These are phyloP conservation scores for Lasioglossum leucozonium DNA, from an alignment of 2,888 invertebrate genomes.

Conservation along the genomic window DNA sequence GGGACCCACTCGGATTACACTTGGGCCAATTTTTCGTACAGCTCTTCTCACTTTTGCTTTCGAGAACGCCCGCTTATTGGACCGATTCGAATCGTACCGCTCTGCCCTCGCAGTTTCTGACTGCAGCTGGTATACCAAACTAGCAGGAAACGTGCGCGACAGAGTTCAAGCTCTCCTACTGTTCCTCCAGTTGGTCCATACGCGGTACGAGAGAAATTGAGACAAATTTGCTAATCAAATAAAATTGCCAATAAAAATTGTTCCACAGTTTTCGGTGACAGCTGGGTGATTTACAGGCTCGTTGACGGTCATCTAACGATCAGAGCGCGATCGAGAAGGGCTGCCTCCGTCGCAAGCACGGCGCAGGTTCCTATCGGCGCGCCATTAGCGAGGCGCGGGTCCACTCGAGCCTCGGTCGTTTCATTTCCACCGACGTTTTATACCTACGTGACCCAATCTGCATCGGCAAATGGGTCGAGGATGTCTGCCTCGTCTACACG, in stretches of 20 bases:
- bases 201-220: too few relatives aligned
- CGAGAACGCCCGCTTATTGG: neutral
- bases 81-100: neutral
- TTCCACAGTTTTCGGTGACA: too few relatives aligned
- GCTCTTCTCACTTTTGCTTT: neutral
- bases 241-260: too few relatives aligned
- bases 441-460: constrained; percentile 45
- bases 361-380: neutral
- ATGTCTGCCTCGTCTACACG: constrained; percentile 48
- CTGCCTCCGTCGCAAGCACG: neutral
- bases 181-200: too few relatives aligned
- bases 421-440: neutral
- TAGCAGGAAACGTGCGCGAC: neutral
- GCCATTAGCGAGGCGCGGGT: neutral
- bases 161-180: too few relatives aligned
- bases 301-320: neutral
- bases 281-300: too few relatives aligned
- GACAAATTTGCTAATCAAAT: too few relatives aligned
- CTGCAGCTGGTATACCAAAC: neutral
- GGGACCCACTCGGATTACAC: constrained; percentile 38
- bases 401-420: neutral
- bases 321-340: neutral
- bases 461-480: constrained; percentile 52
- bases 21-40: constrained; percentile 56
- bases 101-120: neutral